Base-by-base conservation (phyloP, 2,888 invertebrate genomes). In the Cryptops parisi region DNA sequence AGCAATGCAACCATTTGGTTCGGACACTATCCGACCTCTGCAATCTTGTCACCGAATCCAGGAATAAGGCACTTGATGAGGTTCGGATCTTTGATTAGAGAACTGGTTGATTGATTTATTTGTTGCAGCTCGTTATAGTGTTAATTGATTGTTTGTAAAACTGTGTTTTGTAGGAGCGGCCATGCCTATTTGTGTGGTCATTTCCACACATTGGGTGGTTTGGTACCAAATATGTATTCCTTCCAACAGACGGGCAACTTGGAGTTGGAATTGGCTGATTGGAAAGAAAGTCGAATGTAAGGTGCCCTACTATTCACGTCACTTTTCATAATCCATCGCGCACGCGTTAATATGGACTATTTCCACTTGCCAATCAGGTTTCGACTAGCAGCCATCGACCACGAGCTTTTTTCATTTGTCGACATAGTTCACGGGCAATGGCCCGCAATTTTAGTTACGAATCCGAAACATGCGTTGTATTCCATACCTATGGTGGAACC, bases 11-110 rank as follows among this genome's bases (percentile, higher is more conserved):
- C 81, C 1, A 70, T 85, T 57, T 83, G 82, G 77, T 91, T 89
- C 71, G 90, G 88, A 2, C 93, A 93, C 68, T 91, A 90, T 70
- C 90, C 93, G 2, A 86, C 89, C 21, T 89, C 90, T 3, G 82
- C 85, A 60, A 84, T 91, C 61, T 68, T 86, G 40, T 72, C 81
- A 1, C 69, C 78, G 12, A 65, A 68, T 33, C 72, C 75, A 15
- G 62, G 61, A 12, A 52, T 64, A 19, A 52, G 62, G 41, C 53
- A 61, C 33, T 50, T 65, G 1, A 63, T 65, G 56, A 59, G 60
- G 64, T 64, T 21, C 6, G 46, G 9, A 33, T 12, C 38, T 12
- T 33, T 12, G 12, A n/a, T 12, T 33, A 12, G 38, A 33, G 12
- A 45, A 22, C 5, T 45, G 15, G 2, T n/a, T n/a, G n/a, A n/a